phyloP scores from a whole-genome alignment of 2,888 invertebrate genomes.

The Penaeus monodon region DNA sequence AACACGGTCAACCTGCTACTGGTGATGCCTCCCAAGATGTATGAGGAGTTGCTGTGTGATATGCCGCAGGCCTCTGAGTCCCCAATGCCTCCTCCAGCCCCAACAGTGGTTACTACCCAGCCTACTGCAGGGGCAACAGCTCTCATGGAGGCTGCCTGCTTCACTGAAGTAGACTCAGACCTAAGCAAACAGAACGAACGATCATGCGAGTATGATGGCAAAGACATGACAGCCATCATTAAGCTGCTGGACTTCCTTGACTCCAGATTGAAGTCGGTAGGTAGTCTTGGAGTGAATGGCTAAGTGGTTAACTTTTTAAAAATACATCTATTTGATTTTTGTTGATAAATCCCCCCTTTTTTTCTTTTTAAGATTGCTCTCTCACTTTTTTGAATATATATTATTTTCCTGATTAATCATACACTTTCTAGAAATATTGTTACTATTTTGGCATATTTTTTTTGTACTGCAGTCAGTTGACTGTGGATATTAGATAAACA shows the following conservation, averaged over 20 bases:
- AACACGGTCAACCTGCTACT: conserved; percentile 58
- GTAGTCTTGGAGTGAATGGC: conserved; percentile 18
- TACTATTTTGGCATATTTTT: too few relatives aligned
- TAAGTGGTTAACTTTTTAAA: not conserved
- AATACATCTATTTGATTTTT: not conserved
- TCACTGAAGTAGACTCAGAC: conserved; percentile 39
- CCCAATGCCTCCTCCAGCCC: conserved; percentile 15
- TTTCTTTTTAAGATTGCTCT: too few relatives aligned
- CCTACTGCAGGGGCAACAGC: conserved; percentile 45
- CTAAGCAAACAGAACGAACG: not conserved
- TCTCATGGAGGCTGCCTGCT: conserved; percentile 47
- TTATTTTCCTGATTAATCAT: too few relatives aligned
- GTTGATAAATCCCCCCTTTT: too few relatives aligned
- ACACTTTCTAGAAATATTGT: too few relatives aligned
- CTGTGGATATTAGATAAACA: too few relatives aligned
- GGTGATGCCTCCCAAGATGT: conserved; percentile 57
- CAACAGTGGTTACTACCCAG: conserved; percentile 45
- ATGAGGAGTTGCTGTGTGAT: conserved; percentile 40
- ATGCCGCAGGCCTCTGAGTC: conserved; percentile 36
- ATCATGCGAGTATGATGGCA: conserved; percentile 70
- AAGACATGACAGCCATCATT: conserved; percentile 72
- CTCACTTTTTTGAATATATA: too few relatives aligned
- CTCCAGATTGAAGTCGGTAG: conserved; percentile 67
- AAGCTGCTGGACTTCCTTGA: conserved; percentile 71
- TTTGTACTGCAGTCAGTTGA: too few relatives aligned